Evolutionary conservation across 2,888 invertebrate genomes (phyloP).

Genomic region (Aquatica leii): DNA sequence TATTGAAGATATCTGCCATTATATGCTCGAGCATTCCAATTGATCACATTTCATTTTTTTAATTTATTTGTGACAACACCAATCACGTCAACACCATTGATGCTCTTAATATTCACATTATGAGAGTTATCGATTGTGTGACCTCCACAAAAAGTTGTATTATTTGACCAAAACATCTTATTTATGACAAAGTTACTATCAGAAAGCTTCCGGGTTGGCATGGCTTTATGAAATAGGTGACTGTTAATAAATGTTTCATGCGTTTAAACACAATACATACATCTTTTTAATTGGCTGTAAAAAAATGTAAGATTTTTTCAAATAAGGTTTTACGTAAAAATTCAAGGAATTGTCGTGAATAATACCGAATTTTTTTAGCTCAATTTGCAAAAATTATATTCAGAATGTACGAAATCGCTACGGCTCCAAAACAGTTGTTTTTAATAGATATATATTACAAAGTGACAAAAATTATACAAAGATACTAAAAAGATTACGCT

Average conservation of each 20-base stretch:
- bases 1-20: slow-evolving; percentile 36
- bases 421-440: too few species aligned
- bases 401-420: too few species aligned
- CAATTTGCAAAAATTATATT: too few species aligned
- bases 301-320: slow-evolving; percentile 3
- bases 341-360: slow-evolving; percentile 10
- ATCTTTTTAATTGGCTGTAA: not conserved
- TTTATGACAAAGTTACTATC: slow-evolving; percentile 30
- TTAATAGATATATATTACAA: too few species aligned
- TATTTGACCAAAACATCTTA: slow-evolving; percentile 30
- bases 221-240: slow-evolving; percentile 35
- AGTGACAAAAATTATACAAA: too few species aligned
- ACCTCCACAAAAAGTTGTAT: slow-evolving; percentile 29
- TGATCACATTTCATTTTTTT: slow-evolving; percentile 34
- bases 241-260: slow-evolving; percentile 33
- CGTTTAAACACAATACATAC: slow-evolving; percentile 4
- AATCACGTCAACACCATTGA: slow-evolving; percentile 37
- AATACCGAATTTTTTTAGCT: too few species aligned
- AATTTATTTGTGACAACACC: slow-evolving; percentile 38
- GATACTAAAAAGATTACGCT: too few species aligned
- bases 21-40: slow-evolving; percentile 18
- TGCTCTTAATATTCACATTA: slow-evolving; percentile 36
- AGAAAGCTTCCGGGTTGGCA: slow-evolving; percentile 42
- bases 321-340: slow-evolving; percentile 8
- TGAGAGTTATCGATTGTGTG: slow-evolving; percentile 36